Conservation (phyloP, 2,888 invertebrate species). For the Scaptomyza cyrtandrae region DNA sequence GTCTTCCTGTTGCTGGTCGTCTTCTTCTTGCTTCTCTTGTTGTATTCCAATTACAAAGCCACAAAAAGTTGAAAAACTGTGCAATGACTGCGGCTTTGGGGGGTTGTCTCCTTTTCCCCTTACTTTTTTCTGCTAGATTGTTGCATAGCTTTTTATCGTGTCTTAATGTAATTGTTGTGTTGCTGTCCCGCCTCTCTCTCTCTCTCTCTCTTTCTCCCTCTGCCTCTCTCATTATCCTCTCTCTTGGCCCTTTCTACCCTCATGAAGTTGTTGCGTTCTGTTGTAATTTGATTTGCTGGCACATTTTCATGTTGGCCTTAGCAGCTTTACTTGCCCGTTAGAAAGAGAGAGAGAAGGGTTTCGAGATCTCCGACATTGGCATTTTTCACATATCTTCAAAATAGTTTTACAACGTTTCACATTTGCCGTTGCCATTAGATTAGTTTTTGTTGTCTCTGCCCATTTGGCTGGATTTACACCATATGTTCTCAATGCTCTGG, state of each 20-base stretch:
- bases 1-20: conserved; percentile 61
- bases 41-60: conserved; percentile 80
- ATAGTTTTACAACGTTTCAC: conserved; percentile 75
- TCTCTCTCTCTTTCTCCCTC: background rate
- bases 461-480: conserved; percentile 74
- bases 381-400: conserved; percentile 60
- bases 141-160: conserved; percentile 79
- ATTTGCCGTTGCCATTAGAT: conserved; percentile 56
- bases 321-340: conserved; percentile 32
- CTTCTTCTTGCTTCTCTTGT: conserved; percentile 58
- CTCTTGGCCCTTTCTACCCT: conserved; percentile 21
- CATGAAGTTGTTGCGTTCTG: conserved; percentile 47
- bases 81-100: conserved; percentile 68
- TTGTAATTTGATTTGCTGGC: conserved; percentile 77
- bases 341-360: background rate
- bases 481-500: conserved; percentile 61
- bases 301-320: conserved; percentile 70
- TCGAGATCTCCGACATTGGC: conserved; percentile 26
- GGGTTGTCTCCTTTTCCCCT: conserved; percentile 5
- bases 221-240: background rate
- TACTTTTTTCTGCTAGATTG: conserved; percentile 50
- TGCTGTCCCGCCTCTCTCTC: conserved; percentile 12
- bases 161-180: conserved; percentile 81
- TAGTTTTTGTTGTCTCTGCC: conserved; percentile 52
- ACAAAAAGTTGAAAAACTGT: conserved; percentile 79